phyloP scores from a whole-genome alignment of 2,888 invertebrate genomes.

The Glyphotaelius pellucidus region DNA sequence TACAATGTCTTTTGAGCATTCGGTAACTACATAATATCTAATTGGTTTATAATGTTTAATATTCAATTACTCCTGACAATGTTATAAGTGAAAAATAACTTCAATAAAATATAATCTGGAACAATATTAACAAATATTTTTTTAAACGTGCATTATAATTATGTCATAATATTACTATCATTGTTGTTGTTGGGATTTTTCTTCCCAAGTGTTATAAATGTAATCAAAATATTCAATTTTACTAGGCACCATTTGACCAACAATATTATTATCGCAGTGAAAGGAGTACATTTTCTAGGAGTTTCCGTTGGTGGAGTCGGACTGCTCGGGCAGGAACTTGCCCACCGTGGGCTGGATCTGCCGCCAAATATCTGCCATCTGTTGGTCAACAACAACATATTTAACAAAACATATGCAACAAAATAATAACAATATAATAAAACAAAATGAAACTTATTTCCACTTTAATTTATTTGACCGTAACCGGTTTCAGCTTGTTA shows the following conservation, averaged over 20 bases:
- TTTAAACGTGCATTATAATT: neutral
- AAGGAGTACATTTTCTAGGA: neutral
- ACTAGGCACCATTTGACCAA: neutral
- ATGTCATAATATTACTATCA: neutral
- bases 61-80: neutral
- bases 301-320: constrained; percentile 67
- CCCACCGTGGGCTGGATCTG: constrained; percentile 75
- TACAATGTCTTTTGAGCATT: neutral
- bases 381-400: constrained; percentile 65
- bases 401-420: too few species aligned
- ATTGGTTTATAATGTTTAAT: neutral
- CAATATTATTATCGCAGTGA: neutral
- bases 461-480: too few species aligned
- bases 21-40: neutral
- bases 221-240: neutral
- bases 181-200: neutral
- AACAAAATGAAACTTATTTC: too few species aligned
- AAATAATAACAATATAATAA: too few species aligned
- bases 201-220: neutral
- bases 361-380: constrained; percentile 78
- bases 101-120: neutral
- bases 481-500: too few species aligned
- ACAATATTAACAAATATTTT: too few species aligned
- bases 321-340: constrained; percentile 73
- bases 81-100: neutral